Evolutionary conservation across 2,113 vertebrate genomes (phyloP).

Genomic region (Clarias batrachus): DNA sequence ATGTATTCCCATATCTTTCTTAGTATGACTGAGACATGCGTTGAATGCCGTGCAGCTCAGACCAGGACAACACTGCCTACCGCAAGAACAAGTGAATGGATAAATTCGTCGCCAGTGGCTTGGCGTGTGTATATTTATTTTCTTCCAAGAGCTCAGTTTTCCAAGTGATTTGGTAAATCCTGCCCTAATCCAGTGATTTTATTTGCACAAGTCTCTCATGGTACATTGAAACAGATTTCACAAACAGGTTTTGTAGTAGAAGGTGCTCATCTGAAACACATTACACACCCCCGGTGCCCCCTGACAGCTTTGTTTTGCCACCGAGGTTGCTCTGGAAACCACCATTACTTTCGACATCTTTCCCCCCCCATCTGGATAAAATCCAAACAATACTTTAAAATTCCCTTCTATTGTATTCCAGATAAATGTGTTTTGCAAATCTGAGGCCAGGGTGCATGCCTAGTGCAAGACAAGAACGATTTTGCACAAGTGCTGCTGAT

Average conservation of each 20-base stretch:
- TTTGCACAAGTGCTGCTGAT: conserved; percentile 31
- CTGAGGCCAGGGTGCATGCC: not conserved
- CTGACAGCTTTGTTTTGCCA: conserved; percentile 43
- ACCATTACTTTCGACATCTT: not conserved
- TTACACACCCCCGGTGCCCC: conserved; percentile 1
- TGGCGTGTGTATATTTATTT: not conserved
- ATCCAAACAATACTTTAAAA: not conserved
- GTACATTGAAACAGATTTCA: conserved; percentile 6
- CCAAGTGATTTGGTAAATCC: not conserved
- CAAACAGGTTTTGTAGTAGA: conserved; percentile 14
- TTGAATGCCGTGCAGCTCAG: not conserved
- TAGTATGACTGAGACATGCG: not conserved
- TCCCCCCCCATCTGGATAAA: not conserved
- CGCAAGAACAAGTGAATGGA: not conserved
- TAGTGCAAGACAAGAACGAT: conserved; percentile 6
- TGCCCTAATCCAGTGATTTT: not conserved
- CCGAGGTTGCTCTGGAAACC: conserved; percentile 27
- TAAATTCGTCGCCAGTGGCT: not conserved
- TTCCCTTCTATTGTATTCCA: conserved; percentile 14
- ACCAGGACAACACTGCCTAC: not conserved
- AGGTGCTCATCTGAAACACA: conserved; percentile 35
- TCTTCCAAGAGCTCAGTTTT: not conserved
- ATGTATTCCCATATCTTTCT: not conserved
- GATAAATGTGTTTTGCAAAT: not conserved
- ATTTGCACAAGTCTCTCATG: conserved; percentile 7